These are phyloP conservation scores for Mormyrops attenuatus DNA, from an alignment of 2,797 vertebrate genomes.

Conservation along the genomic window DNA sequence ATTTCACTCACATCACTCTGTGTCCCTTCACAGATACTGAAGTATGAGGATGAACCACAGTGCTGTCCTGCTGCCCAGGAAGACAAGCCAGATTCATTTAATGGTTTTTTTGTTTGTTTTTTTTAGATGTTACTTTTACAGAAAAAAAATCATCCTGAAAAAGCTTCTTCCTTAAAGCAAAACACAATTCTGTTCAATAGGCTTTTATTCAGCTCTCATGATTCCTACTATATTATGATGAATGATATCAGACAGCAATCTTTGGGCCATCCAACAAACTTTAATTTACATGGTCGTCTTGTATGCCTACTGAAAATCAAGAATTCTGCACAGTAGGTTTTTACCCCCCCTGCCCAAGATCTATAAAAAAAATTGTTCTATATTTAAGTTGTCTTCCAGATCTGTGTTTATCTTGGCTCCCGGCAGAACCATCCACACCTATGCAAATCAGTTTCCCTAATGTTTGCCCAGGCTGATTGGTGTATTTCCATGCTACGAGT, in stretches of 20 bases:
- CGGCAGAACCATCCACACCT: background rate
- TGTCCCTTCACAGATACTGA: constrained; percentile 56
- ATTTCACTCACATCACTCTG: background rate
- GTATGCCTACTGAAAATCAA: background rate
- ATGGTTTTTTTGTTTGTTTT: background rate
- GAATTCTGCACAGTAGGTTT: background rate
- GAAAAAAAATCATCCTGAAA: background rate
- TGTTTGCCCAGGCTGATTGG: background rate
- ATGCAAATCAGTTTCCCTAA: background rate
- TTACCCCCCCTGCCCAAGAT: background rate
- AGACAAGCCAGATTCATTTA: background rate
- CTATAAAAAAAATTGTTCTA: background rate
- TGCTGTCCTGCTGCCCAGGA: background rate
- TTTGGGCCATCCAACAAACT: background rate
- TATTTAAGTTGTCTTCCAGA: background rate
- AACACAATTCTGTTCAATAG: constrained; percentile 29
- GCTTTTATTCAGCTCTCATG: constrained; percentile 20
- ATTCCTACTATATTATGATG: background rate
- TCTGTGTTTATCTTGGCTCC: background rate
- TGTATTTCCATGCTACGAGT: background rate
- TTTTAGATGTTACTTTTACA: constrained; percentile 20
- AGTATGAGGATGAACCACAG: constrained; percentile 22
- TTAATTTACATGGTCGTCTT: background rate
- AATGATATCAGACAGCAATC: background rate
- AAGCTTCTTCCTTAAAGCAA: constrained; percentile 16